Percentiles rank a stretch among this genome's conserved stretches.
Evolutionary conservation across 2,888 invertebrate species (phyloP).

Genomic region (Latrodectus hesperus): DNA sequence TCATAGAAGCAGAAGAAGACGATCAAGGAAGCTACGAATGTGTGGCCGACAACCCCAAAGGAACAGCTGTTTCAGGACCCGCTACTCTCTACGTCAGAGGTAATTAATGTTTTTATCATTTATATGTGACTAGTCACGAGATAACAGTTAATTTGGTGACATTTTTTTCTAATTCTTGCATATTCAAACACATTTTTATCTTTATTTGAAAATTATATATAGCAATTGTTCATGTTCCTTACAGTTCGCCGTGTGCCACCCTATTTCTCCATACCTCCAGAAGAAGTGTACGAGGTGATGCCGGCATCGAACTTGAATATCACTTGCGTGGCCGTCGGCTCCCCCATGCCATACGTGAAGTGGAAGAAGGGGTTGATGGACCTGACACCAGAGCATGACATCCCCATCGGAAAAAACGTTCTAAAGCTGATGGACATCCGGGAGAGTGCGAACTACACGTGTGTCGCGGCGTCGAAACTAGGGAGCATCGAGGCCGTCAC

Average conservation of each 20-base stretch:
- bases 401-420: slow-evolving; percentile 83
- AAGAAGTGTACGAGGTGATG: slow-evolving; percentile 89
- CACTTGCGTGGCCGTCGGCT: slow-evolving; percentile 97
- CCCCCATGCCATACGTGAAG: slow-evolving; percentile 98
- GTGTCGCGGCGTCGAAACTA: slow-evolving; percentile 94
- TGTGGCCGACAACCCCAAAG: slow-evolving; percentile 93
- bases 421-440: slow-evolving; percentile 89
- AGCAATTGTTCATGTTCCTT: slow-evolving; percentile 71
- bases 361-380: slow-evolving; percentile 78
- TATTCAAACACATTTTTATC: background rate
- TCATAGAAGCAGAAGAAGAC: slow-evolving; percentile 89
- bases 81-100: slow-evolving; percentile 93
- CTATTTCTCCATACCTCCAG: slow-evolving; percentile 94
- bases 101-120: slow-evolving; percentile 75
- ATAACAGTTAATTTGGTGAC: too few relatives aligned
- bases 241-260: slow-evolving; percentile 95
- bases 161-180: background rate
- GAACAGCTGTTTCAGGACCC: slow-evolving; percentile 93
- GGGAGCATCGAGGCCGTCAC: slow-evolving; percentile 92
- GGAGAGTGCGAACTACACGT: slow-evolving; percentile 96
- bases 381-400: slow-evolving; percentile 84
- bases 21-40: slow-evolving; percentile 98
- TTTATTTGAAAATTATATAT: slow-evolving; percentile 71
- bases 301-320: slow-evolving; percentile 92
- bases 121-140: too few relatives aligned